A percentile compares a stretch with the other conserved stretches of the same genome.
Evolutionary conservation across 1,140 invertebrate species (phyloP).

Genomic region (Euschistus heros): DNA sequence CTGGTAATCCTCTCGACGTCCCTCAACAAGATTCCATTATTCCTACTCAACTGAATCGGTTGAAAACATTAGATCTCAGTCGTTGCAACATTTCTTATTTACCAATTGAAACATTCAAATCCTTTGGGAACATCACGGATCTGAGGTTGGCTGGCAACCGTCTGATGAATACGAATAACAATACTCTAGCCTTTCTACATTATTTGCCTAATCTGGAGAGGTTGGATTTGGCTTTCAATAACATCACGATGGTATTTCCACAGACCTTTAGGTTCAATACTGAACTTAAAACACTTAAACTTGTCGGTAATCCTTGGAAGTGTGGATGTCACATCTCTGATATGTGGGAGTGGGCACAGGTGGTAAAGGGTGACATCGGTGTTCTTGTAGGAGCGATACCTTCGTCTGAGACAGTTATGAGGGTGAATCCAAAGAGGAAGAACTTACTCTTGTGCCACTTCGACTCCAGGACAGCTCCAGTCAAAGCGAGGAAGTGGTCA

Average conservation of each 20-base stretch:
- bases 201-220: conserved; percentile 46
- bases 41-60: conserved; percentile 49
- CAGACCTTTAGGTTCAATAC: conserved; percentile 43
- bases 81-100: conserved; percentile 50
- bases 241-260: conserved; percentile 46
- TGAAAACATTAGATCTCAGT: conserved; percentile 52
- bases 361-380: conserved; percentile 50
- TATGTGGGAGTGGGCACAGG: conserved; percentile 59
- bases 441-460: conserved; percentile 53
- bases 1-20: conserved; percentile 54
- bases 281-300: conserved; percentile 45
- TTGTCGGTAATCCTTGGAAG: conserved; percentile 56
- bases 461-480: conserved; percentile 44
- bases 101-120: conserved; percentile 48
- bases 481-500: conserved; percentile 39
- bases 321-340: conserved; percentile 57
- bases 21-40: conserved; percentile 41
- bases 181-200: conserved; percentile 44
- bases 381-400: conserved; percentile 43
- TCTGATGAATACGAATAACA: conserved; percentile 38
- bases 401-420: conserved; percentile 44
- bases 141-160: conserved; percentile 51
- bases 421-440: conserved; percentile 46
- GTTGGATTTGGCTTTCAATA: conserved; percentile 52
- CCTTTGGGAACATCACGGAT: conserved; percentile 49